These are phyloP conservation scores for Lasioglossum leucozonium DNA, from an alignment of 2,888 invertebrate species.

Conservation along the genomic window DNA sequence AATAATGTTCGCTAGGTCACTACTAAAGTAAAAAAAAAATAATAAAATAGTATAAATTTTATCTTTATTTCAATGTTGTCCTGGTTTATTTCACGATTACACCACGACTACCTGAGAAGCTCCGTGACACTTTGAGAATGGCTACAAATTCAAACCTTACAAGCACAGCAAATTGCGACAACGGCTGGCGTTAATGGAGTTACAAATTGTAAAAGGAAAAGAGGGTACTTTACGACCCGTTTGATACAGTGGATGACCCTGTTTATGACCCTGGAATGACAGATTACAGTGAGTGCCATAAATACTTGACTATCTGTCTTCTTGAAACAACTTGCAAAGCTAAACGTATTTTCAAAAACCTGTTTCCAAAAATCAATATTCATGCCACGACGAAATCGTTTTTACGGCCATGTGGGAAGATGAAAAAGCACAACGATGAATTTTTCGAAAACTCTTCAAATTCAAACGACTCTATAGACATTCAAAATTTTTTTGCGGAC, in stretches of 20 bases:
- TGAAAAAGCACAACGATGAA: too few species aligned
- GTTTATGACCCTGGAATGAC: background rate
- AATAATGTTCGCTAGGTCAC: too few species aligned
- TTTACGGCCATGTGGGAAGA: too few species aligned
- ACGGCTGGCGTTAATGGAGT: background rate
- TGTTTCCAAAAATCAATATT: background rate
- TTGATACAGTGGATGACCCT: background rate
- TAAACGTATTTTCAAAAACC: background rate
- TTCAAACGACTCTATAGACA: too few species aligned
- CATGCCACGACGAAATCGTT: too few species aligned
- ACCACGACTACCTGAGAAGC: background rate
- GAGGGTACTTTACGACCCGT: background rate
- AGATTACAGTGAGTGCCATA: background rate
- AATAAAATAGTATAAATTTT: background rate
- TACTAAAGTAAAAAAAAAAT: too few species aligned
- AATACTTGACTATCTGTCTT: background rate
- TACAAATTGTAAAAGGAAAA: constrained; percentile 5
- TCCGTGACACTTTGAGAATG: background rate
- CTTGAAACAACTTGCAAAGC: background rate
- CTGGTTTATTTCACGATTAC: background rate
- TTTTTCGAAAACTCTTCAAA: too few species aligned
- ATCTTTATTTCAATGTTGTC: background rate
- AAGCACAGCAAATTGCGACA: background rate
- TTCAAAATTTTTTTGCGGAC: too few species aligned
- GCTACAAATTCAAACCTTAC: background rate